Evolutionary conservation across 2,797 vertebrate genomes (phyloP), one percentile per base, ranked within the genome.

Genomic region (Xyrichtys novacula): DNA sequence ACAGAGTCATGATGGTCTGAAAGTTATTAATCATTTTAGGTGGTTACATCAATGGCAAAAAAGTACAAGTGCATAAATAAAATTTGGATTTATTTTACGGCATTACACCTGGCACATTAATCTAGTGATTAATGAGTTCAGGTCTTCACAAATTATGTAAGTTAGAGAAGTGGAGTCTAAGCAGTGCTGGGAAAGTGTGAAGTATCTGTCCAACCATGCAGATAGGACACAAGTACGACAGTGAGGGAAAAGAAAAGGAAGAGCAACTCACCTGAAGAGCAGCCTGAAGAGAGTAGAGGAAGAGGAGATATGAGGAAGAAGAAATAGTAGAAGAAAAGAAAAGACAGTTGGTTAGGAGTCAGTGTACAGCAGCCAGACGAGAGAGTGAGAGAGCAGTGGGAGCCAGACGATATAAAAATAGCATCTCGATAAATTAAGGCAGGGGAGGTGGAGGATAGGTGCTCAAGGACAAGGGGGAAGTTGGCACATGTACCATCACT

Each of bases 201-300:
- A 36, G 44, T 3, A 49, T 31, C 50, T 53, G 34, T 5, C 0
- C 28, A 49, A 32, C 43, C 61, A 75, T 65, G 79, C 52, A 84
- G 36, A 61, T 22, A 57, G 16, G 36, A 71, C 52, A 48, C 26
- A 68, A 42, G 23, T 26, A 53, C 26, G 55, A 58, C 40, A 75
- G 46, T 20, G n/a, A 43, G 16, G 34, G 31, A 14, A 39, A 39
- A n/a, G 38, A 59, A 47, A 50, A 14, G 53, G 17, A 59, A 69
- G 63, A 70, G 42, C 54, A 59, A 70, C 95, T 96, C 94, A 97
- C 97, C 96, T 97, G 95, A 85, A 97, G 87, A 82, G 95, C 94
- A 93, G 96, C 95, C 96, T 98, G 93, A 79, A 75, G 90, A 65
- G 83, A 93, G 92, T 65, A 90, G 68, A 68, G 72, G 70, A 73